phyloP scores from a whole-genome alignment of 2,888 invertebrate genomes.

The Mimachlamys varia region DNA sequence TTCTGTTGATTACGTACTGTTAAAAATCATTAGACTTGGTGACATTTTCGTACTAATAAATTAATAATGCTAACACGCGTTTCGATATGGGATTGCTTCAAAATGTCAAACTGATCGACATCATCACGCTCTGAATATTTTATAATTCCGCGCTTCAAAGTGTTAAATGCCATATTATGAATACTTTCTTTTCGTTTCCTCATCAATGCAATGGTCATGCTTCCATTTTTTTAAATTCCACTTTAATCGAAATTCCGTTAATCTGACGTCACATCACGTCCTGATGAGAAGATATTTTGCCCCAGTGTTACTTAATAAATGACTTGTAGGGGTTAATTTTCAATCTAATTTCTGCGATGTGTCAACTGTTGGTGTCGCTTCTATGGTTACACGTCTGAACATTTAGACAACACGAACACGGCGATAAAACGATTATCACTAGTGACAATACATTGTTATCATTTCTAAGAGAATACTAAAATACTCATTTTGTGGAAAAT shows the following conservation, averaged over 20 bases:
- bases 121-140: background rate
- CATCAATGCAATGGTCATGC: background rate
- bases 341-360: background rate
- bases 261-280: background rate
- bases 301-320: background rate
- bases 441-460: background rate
- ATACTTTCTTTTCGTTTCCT: background rate
- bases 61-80: background rate
- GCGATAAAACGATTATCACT: background rate
- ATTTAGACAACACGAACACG: background rate
- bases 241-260: conserved; percentile 16
- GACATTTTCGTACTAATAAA: conserved; percentile 24
- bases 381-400: background rate
- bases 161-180: conserved; percentile 3
- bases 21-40: background rate
- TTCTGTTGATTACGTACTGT: background rate
- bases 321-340: conserved; percentile 11
- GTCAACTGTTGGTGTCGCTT: background rate
- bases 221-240: background rate
- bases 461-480: background rate
- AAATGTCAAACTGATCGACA: background rate
- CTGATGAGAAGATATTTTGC: background rate
- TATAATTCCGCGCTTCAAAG: background rate
- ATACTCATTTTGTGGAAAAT: background rate
- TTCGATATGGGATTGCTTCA: background rate